Evolutionary conservation across 1,140 invertebrate species (phyloP), one percentile per base, ranked within the genome.

Genomic region (Luehdorfia chinensis): DNA sequence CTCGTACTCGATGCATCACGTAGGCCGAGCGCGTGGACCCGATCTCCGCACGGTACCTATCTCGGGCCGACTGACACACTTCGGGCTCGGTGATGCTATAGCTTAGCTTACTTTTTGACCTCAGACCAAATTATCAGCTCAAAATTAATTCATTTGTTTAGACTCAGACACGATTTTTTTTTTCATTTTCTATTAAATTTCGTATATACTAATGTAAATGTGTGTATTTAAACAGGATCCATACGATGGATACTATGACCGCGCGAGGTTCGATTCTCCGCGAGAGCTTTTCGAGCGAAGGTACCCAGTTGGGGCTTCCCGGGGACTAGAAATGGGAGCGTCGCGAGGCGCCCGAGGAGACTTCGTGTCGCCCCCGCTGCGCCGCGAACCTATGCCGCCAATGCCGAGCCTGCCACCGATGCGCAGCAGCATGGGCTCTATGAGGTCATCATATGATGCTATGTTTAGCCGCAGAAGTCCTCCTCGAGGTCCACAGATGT

Each of bases 381-480:
- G 91, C 60, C 87, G 91, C 27, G 91, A 92, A 58, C 90, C 90
- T 15, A 88, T 91, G 76, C 90, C 91, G 39, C 90, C 91, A 18
- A 90, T 92, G 88, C 91, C 91, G 31, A 89, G 90, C 53, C 88
- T 88, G 59, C 84, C 83, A 1, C 83, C 87, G 11, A 76, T 90
- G 71, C 83, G 90, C 18, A 88, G 88, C 36, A 87, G 88, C 37
- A 89, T 90, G 73, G 87, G 89, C 21, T 86, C 90, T 14, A 87
- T 87, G 79, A 80, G 87, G 64, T 81, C 87, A 75, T 93, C 94
- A 52, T 94, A 94, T 75, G 92, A 93, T 69, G 74, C 85, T 45
- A 94, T 95, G 92, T 95, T 94, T 78, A 95, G 93, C 76, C 89
- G 94, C 51, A 89, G 94, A 64, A 94, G 93, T 55, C 92, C 93